A percentile compares a stretch with the other conserved stretches of the same genome.
These are phyloP conservation scores for Ephestia elutella DNA, from an alignment of 1,140 invertebrate genomes.

Conservation along the genomic window DNA sequence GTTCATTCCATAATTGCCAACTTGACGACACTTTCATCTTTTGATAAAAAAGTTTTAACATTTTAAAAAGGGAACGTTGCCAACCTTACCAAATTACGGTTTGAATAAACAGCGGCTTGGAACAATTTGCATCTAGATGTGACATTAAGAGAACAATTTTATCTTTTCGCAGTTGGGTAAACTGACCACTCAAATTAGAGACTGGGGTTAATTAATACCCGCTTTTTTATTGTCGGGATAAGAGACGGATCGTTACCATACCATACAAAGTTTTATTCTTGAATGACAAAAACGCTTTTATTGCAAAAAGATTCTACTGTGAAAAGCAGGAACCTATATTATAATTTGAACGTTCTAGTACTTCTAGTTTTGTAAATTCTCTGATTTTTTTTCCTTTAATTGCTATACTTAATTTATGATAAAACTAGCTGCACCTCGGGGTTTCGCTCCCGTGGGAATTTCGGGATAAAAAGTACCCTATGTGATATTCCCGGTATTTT, in stretches of 20 bases:
- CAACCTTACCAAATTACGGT: slow-evolving; percentile 44
- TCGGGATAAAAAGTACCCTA: too few relatives aligned
- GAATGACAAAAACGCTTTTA: too few relatives aligned
- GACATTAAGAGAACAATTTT: slow-evolving; percentile 51
- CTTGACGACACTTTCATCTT: slow-evolving; percentile 2
- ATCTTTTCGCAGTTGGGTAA: slow-evolving; percentile 32
- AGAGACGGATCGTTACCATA: neutral
- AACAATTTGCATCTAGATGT: slow-evolving; percentile 71
- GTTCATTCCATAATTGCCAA: neutral
- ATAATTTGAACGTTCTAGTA: too few relatives aligned
- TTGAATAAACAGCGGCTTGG: slow-evolving; percentile 56
- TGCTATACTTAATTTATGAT: too few relatives aligned
- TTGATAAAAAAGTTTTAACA: slow-evolving; percentile 5
- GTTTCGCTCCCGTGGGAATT: too few relatives aligned
- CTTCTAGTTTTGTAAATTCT: too few relatives aligned
- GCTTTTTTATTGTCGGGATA: neutral
- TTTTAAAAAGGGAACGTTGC: neutral
- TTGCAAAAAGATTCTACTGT: too few relatives aligned
- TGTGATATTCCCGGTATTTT: too few relatives aligned
- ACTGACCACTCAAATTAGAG: slow-evolving; percentile 36
- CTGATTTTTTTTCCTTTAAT: too few relatives aligned
- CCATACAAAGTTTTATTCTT: neutral
- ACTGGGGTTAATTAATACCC: slow-evolving; percentile 7
- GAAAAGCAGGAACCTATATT: too few relatives aligned
- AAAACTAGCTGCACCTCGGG: too few relatives aligned